Evolutionary conservation across 2,113 vertebrate species (phyloP).

Genomic region (Petroica traversi): DNA sequence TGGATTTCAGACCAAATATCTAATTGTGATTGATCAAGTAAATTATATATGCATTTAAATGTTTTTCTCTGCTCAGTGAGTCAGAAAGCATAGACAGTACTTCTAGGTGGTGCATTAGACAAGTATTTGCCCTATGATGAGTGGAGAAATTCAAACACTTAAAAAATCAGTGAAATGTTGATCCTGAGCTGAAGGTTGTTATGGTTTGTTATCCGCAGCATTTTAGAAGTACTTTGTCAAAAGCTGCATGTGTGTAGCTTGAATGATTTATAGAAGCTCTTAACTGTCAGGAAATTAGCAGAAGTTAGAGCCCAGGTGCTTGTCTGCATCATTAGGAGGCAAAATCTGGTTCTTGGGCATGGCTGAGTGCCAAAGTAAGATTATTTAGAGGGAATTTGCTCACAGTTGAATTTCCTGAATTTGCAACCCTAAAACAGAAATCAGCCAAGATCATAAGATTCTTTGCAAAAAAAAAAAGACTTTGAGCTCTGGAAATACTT

Average conservation of each 20-base stretch:
- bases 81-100: not conserved
- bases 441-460: not conserved
- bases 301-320: not conserved
- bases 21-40: constrained; percentile 22
- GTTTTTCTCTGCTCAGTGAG: not conserved
- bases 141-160: not conserved
- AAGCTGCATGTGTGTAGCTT: not conserved
- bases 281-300: not conserved
- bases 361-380: not conserved
- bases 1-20: not conserved
- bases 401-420: not conserved
- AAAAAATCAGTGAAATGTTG: not conserved
- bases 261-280: not conserved
- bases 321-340: not conserved
- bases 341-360: not conserved
- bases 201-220: not conserved
- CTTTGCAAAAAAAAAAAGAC: not conserved
- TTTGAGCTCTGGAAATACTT: not conserved
- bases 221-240: not conserved
- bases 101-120: not conserved
- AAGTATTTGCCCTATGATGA: not conserved
- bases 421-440: not conserved
- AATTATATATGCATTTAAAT: not conserved
- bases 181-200: not conserved
- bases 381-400: not conserved